Base-by-base conservation (phyloP, 2,113 vertebrate species). In the Labeo catla region DNA sequence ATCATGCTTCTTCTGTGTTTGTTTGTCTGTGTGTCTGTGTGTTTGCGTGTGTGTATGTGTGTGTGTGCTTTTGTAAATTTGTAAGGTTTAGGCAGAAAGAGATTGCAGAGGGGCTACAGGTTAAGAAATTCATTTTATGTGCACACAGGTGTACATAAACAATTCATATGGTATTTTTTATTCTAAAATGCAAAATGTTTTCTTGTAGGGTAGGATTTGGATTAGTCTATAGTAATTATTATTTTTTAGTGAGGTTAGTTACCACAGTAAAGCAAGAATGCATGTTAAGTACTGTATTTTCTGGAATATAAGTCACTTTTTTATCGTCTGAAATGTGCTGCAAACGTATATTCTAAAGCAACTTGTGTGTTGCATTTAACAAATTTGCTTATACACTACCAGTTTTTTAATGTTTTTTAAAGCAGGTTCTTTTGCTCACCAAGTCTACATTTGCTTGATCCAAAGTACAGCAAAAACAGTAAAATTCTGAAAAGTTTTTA, bases 21-120 rank as follows among this genome's bases (percentile, higher is more conserved):
- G 65, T 66, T 50, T 84, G 61, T 83, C 39, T 83, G 66, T 78
- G 34, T 63, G 86, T 79, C 19, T 70, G 63, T 87, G 11, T 66
- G 7, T 11, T 43, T 72, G 63, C 36, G 65, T 68, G 6, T 74
- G n/a, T 76, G 47, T 59, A 74, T 82, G 85, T 83, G 81, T 79
- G 15, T 68, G 66, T 39, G n/a, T 70, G 45, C 50, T 80, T 86
- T 61, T 77, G 49, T 2, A 74, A 45, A 79, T 0, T 0, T 85
- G 34, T 43, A 4, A 86, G 36, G n/a, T 80, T 70, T 54, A 28
- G n/a, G 49, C 47, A 49, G n/a, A 76, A 28, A 50, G 11, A 36
- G n/a, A 50, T 50, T 76, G 12, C 23, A 52, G 47, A 34, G 0
- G 19, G 19, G 8, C 4, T 21, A 19, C 36, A 21, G 39, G 4